These are phyloP conservation scores for Phalacrocorax pelagicus DNA, from an alignment of 2,113 vertebrate species.

Conservation along the genomic window DNA sequence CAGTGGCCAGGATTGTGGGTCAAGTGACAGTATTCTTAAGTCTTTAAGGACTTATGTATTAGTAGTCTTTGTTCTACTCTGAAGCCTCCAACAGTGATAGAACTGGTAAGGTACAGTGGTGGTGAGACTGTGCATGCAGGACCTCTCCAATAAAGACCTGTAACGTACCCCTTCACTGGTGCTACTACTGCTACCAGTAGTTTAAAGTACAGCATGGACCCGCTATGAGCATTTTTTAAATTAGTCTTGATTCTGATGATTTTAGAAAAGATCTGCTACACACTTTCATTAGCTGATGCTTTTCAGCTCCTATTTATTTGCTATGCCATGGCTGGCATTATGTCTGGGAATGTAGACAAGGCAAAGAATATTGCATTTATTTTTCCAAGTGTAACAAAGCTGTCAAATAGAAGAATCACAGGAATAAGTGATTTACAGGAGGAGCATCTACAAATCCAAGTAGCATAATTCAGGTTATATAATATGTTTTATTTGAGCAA, in stretches of 20 bases:
- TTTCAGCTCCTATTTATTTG: not conserved
- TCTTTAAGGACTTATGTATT: not conserved
- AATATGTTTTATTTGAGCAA: not conserved
- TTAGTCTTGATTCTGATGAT: not conserved
- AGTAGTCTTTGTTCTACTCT: not conserved
- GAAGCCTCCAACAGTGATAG: not conserved
- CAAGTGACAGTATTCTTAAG: rapidly evolving
- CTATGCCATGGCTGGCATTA: not conserved
- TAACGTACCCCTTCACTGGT: not conserved
- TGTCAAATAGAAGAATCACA: not conserved
- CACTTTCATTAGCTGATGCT: not conserved
- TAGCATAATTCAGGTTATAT: not conserved
- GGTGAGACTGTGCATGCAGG: not conserved
- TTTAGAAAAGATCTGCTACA: not conserved
- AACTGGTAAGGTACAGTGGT: not conserved
- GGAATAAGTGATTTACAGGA: not conserved
- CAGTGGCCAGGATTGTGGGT: not conserved
- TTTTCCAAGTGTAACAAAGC: not conserved
- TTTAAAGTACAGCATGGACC: not conserved
- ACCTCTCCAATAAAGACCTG: not conserved
- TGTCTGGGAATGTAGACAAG: not conserved
- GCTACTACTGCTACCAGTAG: not conserved
- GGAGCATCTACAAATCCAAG: not conserved
- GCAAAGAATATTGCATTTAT: not conserved
- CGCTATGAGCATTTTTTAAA: not conserved